Conservation (phyloP, 2,888 invertebrate genomes). For the Drosophila trichaetosa region DNA sequence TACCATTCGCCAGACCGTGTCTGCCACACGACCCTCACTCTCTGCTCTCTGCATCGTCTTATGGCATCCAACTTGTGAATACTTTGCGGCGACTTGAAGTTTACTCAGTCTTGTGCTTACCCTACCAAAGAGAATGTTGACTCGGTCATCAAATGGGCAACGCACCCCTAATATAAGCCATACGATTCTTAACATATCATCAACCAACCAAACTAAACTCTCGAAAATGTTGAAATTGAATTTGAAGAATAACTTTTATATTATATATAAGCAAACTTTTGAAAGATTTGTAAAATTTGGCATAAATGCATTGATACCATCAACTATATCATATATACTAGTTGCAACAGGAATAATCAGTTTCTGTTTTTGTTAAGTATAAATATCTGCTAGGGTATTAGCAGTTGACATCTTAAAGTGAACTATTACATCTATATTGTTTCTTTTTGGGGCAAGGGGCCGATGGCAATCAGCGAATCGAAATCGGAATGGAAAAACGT, state of each 20-base stretch:
- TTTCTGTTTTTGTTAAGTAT: neutral
- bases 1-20: neutral
- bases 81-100: constrained; percentile 50
- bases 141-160: neutral
- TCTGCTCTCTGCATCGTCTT: neutral
- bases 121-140: neutral
- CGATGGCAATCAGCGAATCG: constrained; percentile 63
- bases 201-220: neutral
- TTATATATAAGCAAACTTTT: neutral
- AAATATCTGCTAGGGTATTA: constrained; percentile 8
- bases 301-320: neutral
- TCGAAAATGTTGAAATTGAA: neutral
- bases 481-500: constrained; percentile 51
- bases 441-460: neutral
- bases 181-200: neutral
- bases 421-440: neutral
- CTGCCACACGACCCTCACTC: neutral
- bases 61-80: constrained; percentile 40
- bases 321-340: neutral
- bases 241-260: neutral
- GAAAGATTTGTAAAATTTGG: neutral
- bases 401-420: neutral
- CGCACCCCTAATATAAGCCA: neutral
- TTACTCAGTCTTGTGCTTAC: constrained; percentile 30
- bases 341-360: neutral